phyloP scores from a whole-genome alignment of 1,140 invertebrate genomes.

The Babylonia areolata region DNA sequence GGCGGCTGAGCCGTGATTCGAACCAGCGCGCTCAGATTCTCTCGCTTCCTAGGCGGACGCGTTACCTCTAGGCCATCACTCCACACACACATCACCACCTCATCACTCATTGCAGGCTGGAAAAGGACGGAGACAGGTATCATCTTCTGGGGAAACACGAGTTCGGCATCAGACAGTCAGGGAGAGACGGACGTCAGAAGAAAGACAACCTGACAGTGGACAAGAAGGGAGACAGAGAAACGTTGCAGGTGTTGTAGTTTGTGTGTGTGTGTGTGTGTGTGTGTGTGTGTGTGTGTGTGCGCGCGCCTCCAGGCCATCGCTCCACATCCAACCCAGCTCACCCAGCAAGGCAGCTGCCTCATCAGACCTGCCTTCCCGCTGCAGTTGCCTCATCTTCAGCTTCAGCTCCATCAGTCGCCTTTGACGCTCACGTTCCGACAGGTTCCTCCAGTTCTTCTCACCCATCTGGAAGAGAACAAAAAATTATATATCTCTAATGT shows the following conservation, averaged over 20 bases:
- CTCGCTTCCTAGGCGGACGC: no score
- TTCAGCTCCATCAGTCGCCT: conserved; percentile 65
- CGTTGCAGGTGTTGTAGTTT: conserved; percentile 41
- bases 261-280: no score
- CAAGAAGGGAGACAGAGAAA: conserved; percentile 31
- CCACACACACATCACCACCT: no score
- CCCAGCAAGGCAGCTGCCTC: conserved; percentile 64
- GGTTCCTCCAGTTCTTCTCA: conserved; percentile 64
- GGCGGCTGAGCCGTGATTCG: no score
- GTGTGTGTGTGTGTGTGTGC: background rate
- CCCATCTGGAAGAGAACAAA: conserved; percentile 52
- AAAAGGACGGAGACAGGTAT: conserved; percentile 51
- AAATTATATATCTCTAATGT: no score
- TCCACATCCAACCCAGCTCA: no score
- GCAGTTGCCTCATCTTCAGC: conserved; percentile 65
- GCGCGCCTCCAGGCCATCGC: no score
- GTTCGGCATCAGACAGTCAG: conserved; percentile 33
- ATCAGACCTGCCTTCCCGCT: conserved; percentile 64
- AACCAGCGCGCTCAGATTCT: no score
- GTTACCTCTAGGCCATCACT: no score
- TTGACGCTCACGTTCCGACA: conserved; percentile 68
- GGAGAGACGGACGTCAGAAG: conserved; percentile 18
- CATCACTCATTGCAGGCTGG: no score
- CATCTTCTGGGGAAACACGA: conserved; percentile 44
- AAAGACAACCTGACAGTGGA: background rate